These are phyloP conservation scores for Cynaeus angustus DNA, from an alignment of 2,888 invertebrate genomes.

Conservation along the genomic window DNA sequence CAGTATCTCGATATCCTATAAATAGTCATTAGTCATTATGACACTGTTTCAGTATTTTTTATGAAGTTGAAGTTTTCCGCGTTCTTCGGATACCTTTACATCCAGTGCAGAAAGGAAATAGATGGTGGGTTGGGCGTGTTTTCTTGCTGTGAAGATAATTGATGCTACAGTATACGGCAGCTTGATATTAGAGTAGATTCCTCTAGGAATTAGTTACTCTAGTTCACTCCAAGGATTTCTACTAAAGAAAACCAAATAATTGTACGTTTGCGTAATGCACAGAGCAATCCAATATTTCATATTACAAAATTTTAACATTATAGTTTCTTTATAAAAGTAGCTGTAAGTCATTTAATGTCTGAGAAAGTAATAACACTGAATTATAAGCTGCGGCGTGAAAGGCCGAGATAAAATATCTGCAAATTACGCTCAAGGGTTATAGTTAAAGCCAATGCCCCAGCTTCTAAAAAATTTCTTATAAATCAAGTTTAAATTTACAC, in stretches of 20 bases:
- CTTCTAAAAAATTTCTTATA: no score
- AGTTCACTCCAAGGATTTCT: slow-evolving; percentile 4
- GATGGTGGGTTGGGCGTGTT: slow-evolving; percentile 40
- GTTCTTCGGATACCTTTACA: slow-evolving; percentile 36
- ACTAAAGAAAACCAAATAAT: slow-evolving; percentile 4
- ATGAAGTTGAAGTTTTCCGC: slow-evolving; percentile 31
- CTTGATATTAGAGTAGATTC: slow-evolving; percentile 8
- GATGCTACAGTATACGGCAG: slow-evolving; percentile 34
- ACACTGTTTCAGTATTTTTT: slow-evolving; percentile 22
- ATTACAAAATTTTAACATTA: no score
- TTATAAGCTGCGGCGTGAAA: no score
- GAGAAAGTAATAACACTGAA: no score
- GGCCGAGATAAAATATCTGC: no score
- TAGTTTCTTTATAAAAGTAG: no score
- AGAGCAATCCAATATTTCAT: neutral
- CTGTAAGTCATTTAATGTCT: no score
- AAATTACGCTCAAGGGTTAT: no score
- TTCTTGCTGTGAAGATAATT: slow-evolving; percentile 43
- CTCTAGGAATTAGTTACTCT: slow-evolving; percentile 1
- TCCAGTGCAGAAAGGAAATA: slow-evolving; percentile 42
- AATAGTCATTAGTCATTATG: slow-evolving; percentile 31
- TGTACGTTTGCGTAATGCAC: neutral
- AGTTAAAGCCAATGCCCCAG: no score
- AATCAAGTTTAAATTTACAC: no score
- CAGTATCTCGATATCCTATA: slow-evolving; percentile 9